phyloP scores from a whole-genome alignment of 2,888 invertebrate genomes.

The Callinectes sapidus region DNA sequence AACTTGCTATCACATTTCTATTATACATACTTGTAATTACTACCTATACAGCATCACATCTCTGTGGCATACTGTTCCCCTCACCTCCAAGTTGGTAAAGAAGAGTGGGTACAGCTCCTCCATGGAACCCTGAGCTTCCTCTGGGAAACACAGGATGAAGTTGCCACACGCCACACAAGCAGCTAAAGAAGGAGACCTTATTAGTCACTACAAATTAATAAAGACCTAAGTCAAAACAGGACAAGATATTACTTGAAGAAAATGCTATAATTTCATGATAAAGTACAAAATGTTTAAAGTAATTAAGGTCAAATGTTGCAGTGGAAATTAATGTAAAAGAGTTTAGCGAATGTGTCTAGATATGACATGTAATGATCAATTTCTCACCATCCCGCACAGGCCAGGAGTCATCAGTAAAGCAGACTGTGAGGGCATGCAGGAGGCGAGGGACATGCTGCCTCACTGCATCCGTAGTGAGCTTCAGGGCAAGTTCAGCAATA shows the following conservation, averaged over 20 bases:
- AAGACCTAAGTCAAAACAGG: no score
- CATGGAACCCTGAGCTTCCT: conserved; percentile 76
- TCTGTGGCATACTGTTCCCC: neutral
- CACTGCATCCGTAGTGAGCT: conserved; percentile 76
- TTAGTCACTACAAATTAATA: no score
- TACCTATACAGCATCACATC: neutral
- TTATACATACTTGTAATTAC: neutral
- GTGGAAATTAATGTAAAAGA: neutral
- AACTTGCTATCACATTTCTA: no score
- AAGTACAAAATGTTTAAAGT: no score
- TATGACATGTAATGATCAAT: neutral
- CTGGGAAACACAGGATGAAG: conserved; percentile 78
- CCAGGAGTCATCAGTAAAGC: conserved; percentile 80
- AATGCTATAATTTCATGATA: no score
- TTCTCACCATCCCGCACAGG: conserved; percentile 79
- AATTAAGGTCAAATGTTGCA: no score
- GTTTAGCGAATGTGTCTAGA: neutral
- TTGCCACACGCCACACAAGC: conserved; percentile 79
- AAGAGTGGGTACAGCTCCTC: conserved; percentile 77
- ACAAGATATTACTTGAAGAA: no score
- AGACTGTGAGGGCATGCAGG: conserved; percentile 77
- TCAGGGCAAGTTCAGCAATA: conserved; percentile 79
- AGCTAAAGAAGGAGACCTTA: conserved; percentile 75
- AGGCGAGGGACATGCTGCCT: conserved; percentile 76
- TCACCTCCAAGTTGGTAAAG: conserved; percentile 74